Percentiles rank a stretch among this genome's conserved stretches.
Conservation (phyloP, 2,797 vertebrate genomes). For the Eulemur mongoz region DNA sequence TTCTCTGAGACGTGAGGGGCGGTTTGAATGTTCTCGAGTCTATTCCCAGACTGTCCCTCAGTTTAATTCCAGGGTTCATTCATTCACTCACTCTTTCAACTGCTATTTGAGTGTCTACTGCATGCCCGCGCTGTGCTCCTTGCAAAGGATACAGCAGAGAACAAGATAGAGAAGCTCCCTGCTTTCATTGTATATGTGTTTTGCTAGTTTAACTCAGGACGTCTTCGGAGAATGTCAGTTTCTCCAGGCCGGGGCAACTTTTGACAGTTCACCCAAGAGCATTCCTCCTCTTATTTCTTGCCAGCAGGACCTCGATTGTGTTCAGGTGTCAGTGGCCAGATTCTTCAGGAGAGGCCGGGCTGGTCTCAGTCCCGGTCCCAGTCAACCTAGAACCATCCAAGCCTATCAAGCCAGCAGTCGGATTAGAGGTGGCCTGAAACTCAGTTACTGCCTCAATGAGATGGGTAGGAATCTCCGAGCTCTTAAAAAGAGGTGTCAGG, state of each 20-base stretch:
- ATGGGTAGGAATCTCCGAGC: not conserved
- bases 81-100: not conserved
- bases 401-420: too few species aligned
- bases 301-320: fast-evolving
- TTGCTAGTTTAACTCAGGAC: not conserved
- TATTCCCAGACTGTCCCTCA: not conserved
- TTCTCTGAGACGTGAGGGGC: not conserved
- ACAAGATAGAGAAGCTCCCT: too few species aligned
- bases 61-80: not conserved
- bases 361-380: not conserved
- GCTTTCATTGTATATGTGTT: not conserved
- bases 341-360: not conserved
- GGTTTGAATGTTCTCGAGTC: not conserved
- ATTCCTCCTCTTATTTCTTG: not conserved
- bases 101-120: not conserved
- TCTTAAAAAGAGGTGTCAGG: not conserved
- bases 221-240: not conserved
- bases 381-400: too few species aligned
- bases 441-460: not conserved
- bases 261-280: too few species aligned
- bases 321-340: not conserved
- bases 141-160: not conserved
- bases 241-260: not conserved
- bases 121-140: fast-evolving
- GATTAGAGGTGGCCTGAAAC: not conserved